These are phyloP conservation scores for Muscicapa adusta DNA, from an alignment of 2,113 vertebrate species.

Conservation along the genomic window DNA sequence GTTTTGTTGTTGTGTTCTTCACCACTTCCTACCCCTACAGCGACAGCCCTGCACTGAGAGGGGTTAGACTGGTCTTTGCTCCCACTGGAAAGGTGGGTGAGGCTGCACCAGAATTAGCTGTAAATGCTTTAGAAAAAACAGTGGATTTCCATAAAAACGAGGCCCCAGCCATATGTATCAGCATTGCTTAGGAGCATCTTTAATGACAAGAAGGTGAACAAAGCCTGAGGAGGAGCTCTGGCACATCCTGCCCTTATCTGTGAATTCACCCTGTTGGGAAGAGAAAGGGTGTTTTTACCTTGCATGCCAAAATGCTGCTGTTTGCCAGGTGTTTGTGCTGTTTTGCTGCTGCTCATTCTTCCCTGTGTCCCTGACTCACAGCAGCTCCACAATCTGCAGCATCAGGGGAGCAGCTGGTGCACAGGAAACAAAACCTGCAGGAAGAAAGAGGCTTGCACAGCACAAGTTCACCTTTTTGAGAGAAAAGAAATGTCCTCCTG, in stretches of 20 bases:
- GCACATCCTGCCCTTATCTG: neutral
- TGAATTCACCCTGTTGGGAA: neutral
- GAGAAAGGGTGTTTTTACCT: neutral
- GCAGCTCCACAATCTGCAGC: neutral
- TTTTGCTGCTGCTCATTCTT: neutral
- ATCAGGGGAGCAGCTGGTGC: neutral
- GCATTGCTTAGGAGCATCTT: neutral
- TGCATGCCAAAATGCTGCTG: neutral
- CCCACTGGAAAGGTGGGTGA: neutral
- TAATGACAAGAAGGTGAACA: neutral
- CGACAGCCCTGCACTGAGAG: neutral
- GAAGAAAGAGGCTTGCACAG: neutral
- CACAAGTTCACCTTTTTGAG: too few relatives aligned
- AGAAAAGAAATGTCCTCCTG: neutral
- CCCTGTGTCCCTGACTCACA: neutral
- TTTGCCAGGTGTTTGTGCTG: neutral
- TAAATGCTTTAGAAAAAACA: neutral
- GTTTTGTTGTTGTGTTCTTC: too few relatives aligned
- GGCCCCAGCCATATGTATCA: neutral
- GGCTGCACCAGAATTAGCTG: neutral
- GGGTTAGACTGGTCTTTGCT: neutral
- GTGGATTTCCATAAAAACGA: neutral
- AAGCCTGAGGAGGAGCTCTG: neutral
- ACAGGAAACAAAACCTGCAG: neutral
- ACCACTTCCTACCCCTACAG: too few relatives aligned